Evolutionary conservation across 53 echinoderm and acorn worm species (phyloP).

Genomic region (Patiria pectinifera): DNA sequence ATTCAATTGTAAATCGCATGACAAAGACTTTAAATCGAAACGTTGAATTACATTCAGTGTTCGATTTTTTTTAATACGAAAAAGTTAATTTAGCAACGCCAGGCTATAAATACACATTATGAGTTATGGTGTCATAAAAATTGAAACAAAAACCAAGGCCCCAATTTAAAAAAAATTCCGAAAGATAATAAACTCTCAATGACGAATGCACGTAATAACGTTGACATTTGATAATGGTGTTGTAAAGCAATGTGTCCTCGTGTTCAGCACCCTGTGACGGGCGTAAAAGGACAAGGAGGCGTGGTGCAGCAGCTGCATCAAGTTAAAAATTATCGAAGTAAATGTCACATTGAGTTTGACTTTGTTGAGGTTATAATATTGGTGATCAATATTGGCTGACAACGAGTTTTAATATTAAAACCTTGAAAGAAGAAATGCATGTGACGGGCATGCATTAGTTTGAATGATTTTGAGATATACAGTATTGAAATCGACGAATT

Average conservation of each 20-base stretch:
- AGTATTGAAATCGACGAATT: no score
- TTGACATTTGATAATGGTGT: conserved; percentile 7
- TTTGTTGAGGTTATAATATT: neutral
- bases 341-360: neutral
- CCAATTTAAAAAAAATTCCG: neutral
- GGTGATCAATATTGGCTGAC: neutral
- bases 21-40: neutral
- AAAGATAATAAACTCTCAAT: neutral
- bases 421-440: neutral
- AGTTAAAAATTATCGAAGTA: neutral
- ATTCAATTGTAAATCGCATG: neutral
- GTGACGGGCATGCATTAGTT: neutral
- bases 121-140: no score
- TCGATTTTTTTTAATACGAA: neutral
- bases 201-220: neutral
- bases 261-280: neutral
- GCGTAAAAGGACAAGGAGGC: neutral
- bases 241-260: neutral
- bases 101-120: no score
- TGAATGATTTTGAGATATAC: no score
- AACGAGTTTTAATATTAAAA: neutral
- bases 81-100: neutral
- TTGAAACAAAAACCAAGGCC: no score
- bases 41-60: neutral
- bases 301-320: neutral